Base-by-base conservation (phyloP, 2,797 vertebrate genomes). In the Ceryle rudis region DNA sequence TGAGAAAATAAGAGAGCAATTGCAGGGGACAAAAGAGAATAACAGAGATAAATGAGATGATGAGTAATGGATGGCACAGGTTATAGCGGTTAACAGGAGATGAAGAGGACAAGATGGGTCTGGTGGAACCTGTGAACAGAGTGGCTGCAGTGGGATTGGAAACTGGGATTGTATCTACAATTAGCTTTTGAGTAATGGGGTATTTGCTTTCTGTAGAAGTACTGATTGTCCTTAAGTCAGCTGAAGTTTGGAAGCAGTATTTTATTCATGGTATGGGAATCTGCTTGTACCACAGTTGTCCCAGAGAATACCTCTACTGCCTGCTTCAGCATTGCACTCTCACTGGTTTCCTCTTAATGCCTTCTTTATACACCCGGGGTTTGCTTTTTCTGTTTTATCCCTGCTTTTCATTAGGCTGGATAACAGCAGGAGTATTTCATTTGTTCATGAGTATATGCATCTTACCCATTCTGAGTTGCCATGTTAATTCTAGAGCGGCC, bases 281-380 rank as follows among this genome's bases (percentile, higher is more conserved):
- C 21, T 81, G 55, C 31, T 78, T 57, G 49, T n/a, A 69, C 33
- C 5, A 14, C 17, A 14, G 11, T 22, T 39, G 37, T 74, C 39
- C n/a, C 51, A 44, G 31, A 74, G 25, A 29, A 13, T 42, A 61
- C 23, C 0, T 0, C 33, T 72, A 37, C 46, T 0, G 0, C 23
- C 37, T 39, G 12, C n/a, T 88, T 64, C 66, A 73, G 23, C 6
- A 1, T 9, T 67, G 25, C n/a, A n/a, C 10, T 60, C 37, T 54
- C 66, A 20, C 29, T 51, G 10, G 28, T 75, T 75, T 89, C 49
- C 81, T 81, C 39, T 84, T 42, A 42, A 28, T 22, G 21, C 23
- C 41, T 55, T 80, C 42, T 75, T 75, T 75, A 65, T 2, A 2
- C 33, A 49, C 5, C 12, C 31, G 78, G 55, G 4, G 18, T 86